Evolutionary conservation across 2,888 invertebrate genomes (phyloP), one percentile per base, ranked within the genome.

Genomic region (Crossocerus cetratus): DNA sequence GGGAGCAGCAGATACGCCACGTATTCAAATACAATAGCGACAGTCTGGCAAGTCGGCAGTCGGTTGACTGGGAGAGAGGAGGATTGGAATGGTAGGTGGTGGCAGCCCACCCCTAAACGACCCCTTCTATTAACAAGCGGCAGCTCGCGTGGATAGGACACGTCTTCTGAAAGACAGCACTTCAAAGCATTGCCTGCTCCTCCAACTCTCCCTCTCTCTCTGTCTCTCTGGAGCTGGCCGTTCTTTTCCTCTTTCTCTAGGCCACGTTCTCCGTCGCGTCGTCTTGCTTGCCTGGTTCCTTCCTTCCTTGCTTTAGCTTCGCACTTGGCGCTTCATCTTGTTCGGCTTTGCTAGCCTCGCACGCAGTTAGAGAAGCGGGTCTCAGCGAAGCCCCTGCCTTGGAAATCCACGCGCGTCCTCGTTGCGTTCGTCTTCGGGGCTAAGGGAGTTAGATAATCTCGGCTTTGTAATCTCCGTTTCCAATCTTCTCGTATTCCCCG

Each of bases 11-110:
- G 87, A 88, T 89, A 88, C 84, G 86, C 86, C 88, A 87, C 87
- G 89, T 88, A 88, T 89, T 89, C 87, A 86, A 86, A 88, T 85
- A 87, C 88, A 86, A 86, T 87, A 84, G 85, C 84, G 82, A 82
- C 82, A 82, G 86, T 84, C 86, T 86, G 83, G 84, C 84, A 86
- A 84, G 83, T 85, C 85, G 83, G 76, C 73, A 73, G 77, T 78
- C 70, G 70, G 75, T 71, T 42, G 77, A 54, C 68, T 56, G 66
- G 70, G 71, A 23, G 69, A 61, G 62, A 56, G 69, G 32, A 57
- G 78, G 77, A 74, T 74, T 57, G 67, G 65, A 69, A 42, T 60
- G 69, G 63, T 23, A 68, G 74, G 71, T 72, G 72, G 80, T 65
- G 72, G 76, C 69, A 72, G 72, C 83, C 32, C 69, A 69, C 78